A percentile compares a stretch with the other conserved stretches of the same genome.
These are phyloP conservation scores for Sinohyriopsis cumingii DNA, from an alignment of 2,888 invertebrate genomes.

Conservation along the genomic window DNA sequence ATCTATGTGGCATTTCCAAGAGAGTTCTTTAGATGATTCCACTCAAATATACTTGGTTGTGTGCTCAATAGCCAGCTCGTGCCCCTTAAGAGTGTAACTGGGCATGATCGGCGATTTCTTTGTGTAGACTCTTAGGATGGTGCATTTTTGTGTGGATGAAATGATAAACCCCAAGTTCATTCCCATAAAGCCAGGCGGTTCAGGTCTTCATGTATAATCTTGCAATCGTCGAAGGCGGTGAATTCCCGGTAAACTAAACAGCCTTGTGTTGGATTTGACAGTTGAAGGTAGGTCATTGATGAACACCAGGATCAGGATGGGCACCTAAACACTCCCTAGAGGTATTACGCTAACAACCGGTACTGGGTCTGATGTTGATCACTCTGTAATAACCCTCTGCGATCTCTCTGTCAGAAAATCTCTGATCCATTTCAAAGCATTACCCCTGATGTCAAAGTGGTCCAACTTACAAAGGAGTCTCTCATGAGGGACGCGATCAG, in stretches of 20 bases:
- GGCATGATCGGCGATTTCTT: background rate
- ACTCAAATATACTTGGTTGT: too few relatives aligned
- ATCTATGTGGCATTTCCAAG: too few relatives aligned
- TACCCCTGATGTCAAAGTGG: constrained; percentile 2
- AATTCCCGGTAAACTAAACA: constrained; percentile 5
- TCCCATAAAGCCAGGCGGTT: constrained; percentile 3
- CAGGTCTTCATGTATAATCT: background rate
- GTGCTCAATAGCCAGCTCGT: too few relatives aligned
- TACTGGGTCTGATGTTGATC: background rate
- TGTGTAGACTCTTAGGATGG: background rate
- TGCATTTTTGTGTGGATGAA: background rate
- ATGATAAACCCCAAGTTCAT: constrained; percentile 3
- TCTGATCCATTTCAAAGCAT: background rate
- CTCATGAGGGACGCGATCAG: constrained; percentile 4
- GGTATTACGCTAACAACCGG: constrained; percentile 8
- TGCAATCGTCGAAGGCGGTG: background rate
- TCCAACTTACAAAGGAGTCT: constrained; percentile 1
- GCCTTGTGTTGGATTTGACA: background rate
- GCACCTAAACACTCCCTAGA: constrained; percentile 1
- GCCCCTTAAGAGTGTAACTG: too few relatives aligned
- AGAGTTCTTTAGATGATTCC: too few relatives aligned
- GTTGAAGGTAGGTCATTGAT: constrained; percentile 6
- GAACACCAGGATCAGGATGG: constrained; percentile 3
- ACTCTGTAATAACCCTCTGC: background rate
- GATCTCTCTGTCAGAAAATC: background rate